Evolutionary conservation across 1,140 invertebrate species (phyloP), one percentile per base, ranked within the genome.

Genomic region (Rhopalosiphum maidis): DNA sequence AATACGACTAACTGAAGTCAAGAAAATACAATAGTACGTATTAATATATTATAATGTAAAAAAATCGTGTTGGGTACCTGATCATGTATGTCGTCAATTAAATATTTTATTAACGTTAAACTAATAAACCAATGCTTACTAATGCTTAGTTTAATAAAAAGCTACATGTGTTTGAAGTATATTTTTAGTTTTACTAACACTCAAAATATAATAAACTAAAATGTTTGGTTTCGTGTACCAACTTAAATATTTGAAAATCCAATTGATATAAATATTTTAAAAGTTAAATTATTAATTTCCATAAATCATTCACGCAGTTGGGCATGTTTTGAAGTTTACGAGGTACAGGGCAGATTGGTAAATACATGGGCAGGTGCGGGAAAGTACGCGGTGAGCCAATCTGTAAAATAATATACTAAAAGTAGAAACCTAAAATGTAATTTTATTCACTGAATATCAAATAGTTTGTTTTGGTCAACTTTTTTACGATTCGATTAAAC

Each of bases 251-350:
- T 77, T 18, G 30, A 77, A 68, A 77, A 77, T 77, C 15, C 60
- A 77, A 77, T 77, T 77, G 60, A n/a, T 18, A 35, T 77, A 77
- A 77, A 77, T 77, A 77, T 77, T 77, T 77, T 77, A 77, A 77
- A 77, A 77, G 60, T 77, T 77, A 22, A 77, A 77, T 77, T 77
- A 77, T 77, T 77, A 77, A 77, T n/a, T 77, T 6, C n/a, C 60
- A 77, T 77, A n/a, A 77, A 77, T 15, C 5, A 77, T 77, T 77
- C 60, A 77, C n/a, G n/a, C 15, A 77, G 30, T n/a, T 77, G n/a
- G n/a, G 15, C 30, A 77, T n/a, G 60, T 77, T 77, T n/a, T 77
- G 15, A 77, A 77, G 60, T 77, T 77, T 77, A 77, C 55, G 55
- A 60, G 55, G 30, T 15, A 30, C 30, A 60, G 25, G 30, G 30